These are phyloP conservation scores for Tricholaema leucomelas DNA, from an alignment of 2,113 vertebrate species.

Conservation along the genomic window DNA sequence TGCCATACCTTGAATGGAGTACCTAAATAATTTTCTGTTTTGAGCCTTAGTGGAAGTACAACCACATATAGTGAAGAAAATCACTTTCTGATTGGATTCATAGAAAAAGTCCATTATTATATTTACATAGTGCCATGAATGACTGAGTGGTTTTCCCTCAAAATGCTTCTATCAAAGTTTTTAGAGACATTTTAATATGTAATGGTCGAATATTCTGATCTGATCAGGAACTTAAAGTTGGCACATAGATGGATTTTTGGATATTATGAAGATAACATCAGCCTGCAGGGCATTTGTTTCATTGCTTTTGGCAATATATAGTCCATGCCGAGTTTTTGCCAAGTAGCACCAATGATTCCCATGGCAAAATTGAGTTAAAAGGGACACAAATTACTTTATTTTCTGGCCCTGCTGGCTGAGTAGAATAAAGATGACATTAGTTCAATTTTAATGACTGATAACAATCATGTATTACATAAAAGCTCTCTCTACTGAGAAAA, in stretches of 20 bases:
- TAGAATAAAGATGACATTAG: background rate
- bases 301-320: background rate
- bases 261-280: background rate
- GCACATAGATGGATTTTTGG: background rate
- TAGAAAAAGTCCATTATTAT: background rate
- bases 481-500: background rate
- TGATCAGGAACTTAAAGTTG: background rate
- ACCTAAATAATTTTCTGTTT: background rate
- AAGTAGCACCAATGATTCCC: background rate
- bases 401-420: background rate
- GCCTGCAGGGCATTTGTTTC: background rate
- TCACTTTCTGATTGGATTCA: background rate
- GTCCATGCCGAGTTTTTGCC: background rate
- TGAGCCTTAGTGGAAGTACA: background rate
- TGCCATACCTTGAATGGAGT: background rate
- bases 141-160: background rate
- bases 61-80: background rate
- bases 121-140: background rate
- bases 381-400: background rate
- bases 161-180: background rate
- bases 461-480: background rate
- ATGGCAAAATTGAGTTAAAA: constrained; percentile 11
- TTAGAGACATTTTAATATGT: background rate
- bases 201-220: background rate
- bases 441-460: background rate